phyloP scores from a whole-genome alignment of 1,140 invertebrate genomes.

The Camponotus pennsylvanicus region DNA sequence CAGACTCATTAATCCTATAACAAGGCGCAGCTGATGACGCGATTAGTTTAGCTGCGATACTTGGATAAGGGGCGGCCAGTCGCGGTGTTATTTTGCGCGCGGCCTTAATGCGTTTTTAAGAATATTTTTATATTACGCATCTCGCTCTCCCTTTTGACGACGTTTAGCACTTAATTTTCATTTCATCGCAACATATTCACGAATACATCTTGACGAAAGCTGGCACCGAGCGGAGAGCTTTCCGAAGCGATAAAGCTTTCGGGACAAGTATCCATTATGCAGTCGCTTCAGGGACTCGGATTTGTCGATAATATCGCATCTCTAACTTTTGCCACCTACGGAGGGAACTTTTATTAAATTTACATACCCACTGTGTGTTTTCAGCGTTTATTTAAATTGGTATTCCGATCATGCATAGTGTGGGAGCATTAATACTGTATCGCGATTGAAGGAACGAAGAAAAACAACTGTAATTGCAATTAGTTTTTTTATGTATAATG shows the following conservation, averaged over 20 bases:
- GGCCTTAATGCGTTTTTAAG: constrained; percentile 71
- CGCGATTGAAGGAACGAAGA: neutral
- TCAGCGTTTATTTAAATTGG: constrained; percentile 49
- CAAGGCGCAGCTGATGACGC: constrained; percentile 34
- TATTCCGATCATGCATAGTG: constrained; percentile 29
- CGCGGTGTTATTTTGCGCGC: constrained; percentile 17
- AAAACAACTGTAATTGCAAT: constrained; percentile 23
- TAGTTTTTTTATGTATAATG: constrained; percentile 2
- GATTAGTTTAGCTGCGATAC: constrained; percentile 48
- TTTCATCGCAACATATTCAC: neutral
- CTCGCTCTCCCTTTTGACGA: neutral
- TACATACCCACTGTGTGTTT: constrained; percentile 42
- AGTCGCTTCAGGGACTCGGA: constrained; percentile 58
- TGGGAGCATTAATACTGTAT: constrained; percentile 22
- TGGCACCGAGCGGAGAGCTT: neutral
- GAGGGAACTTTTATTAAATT: constrained; percentile 60
- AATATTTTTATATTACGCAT: constrained; percentile 53
- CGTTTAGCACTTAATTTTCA: constrained; percentile 48
- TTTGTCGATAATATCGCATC: constrained; percentile 61
- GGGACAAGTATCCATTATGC: constrained; percentile 58
- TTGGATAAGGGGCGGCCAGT: constrained; percentile 20
- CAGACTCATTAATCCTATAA: constrained; percentile 48
- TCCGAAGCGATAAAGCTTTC: constrained; percentile 40
- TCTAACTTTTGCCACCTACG: constrained; percentile 49
- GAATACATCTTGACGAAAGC: neutral